phyloP scores from a whole-genome alignment of 2,113 vertebrate species.

The Uropsilus gracilis region DNA sequence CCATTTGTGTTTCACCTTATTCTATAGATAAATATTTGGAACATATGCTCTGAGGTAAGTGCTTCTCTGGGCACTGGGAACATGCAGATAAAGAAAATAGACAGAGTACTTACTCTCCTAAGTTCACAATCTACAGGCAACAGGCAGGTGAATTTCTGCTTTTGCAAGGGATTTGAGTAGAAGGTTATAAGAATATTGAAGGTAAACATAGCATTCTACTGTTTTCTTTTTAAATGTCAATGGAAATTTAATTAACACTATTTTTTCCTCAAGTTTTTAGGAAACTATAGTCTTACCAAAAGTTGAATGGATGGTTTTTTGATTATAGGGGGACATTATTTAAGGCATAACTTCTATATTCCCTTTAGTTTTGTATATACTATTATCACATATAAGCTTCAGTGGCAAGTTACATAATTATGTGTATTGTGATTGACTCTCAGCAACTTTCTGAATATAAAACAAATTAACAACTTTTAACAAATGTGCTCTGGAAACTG shows the following conservation, averaged over 20 bases:
- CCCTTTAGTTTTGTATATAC: neutral
- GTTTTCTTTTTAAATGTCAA: neutral
- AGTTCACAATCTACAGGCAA: neutral
- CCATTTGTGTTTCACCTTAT: neutral
- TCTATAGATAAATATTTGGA: neutral
- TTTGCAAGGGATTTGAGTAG: neutral
- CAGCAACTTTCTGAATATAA: neutral
- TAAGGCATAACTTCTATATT: neutral
- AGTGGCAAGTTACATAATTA: neutral
- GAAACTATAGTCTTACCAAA: neutral
- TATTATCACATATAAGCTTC: neutral
- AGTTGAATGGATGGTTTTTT: neutral
- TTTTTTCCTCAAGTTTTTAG: constrained; percentile 12
- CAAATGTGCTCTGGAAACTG: neutral
- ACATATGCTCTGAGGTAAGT: neutral
- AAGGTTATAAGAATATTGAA: neutral
- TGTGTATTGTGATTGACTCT: neutral
- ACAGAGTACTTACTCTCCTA: neutral
- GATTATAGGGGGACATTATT: neutral
- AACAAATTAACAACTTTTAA: neutral
- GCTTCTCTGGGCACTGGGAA: neutral
- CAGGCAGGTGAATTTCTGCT: neutral
- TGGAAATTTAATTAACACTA: neutral
- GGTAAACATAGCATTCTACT: neutral
- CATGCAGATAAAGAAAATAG: no score